Conservation (phyloP, 37 sponge, comb jelly and placozoan genomes). For the Halisarca cf. caerulea region DNA sequence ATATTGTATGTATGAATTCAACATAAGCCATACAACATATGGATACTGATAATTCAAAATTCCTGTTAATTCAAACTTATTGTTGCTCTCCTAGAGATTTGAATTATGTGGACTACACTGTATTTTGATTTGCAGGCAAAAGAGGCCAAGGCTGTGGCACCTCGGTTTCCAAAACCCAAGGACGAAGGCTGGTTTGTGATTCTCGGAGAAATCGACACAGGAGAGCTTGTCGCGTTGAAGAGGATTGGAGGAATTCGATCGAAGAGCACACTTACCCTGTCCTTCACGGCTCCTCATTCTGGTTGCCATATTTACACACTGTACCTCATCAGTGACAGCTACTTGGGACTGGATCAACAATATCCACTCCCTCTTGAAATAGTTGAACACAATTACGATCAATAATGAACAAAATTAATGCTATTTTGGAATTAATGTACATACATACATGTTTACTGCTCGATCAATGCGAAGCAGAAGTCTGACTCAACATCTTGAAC, state of each 20-base stretch:
- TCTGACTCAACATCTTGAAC: too few relatives aligned
- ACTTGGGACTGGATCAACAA: conserved; percentile 93
- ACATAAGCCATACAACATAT: too few relatives aligned
- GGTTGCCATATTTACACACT: conserved; percentile 75
- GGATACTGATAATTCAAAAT: too few relatives aligned
- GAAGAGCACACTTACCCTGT: conserved; percentile 58
- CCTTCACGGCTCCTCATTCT: conserved; percentile 69
- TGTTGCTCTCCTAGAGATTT: too few relatives aligned
- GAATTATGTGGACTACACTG: too few relatives aligned
- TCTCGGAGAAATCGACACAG: conserved; percentile 78
- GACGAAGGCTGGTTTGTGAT: conserved; percentile 97
- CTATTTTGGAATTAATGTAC: too few relatives aligned
- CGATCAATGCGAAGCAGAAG: too few relatives aligned
- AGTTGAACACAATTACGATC: too few relatives aligned
- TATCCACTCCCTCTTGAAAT: conserved; percentile 36
- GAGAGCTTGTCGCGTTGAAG: conserved; percentile 91
- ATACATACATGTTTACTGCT: too few relatives aligned
- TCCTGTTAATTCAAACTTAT: too few relatives aligned
- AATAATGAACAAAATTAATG: too few relatives aligned
- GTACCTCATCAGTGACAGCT: conserved; percentile 91
- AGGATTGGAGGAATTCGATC: conserved; percentile 62
- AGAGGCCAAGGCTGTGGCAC: conserved; percentile 57
- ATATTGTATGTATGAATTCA: conserved; percentile 16
- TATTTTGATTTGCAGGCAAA: background rate
- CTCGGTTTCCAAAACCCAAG: conserved; percentile 86